Percentiles rank a stretch among this genome's conserved stretches.
These are phyloP conservation scores for Falcaria lacertinaria DNA, from an alignment of 2,888 invertebrate genomes.

Conservation along the genomic window DNA sequence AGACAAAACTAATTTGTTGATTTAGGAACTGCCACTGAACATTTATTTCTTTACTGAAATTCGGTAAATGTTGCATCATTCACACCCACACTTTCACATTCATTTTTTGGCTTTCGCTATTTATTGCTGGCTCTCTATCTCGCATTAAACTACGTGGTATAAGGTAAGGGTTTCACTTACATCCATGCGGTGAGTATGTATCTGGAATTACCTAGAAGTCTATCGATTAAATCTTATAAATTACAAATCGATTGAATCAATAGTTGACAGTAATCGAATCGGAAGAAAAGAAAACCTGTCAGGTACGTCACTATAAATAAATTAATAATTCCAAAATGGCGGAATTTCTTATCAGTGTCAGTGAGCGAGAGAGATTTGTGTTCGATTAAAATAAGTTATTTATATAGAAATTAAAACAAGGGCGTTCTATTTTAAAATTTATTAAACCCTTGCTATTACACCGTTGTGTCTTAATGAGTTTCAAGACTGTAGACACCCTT, in stretches of 20 bases:
- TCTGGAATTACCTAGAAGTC: too few species aligned
- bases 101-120: too few species aligned
- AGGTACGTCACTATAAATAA: neutral
- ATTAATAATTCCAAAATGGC: slow-evolving; percentile 34
- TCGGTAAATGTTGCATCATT: too few species aligned
- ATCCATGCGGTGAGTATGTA: too few species aligned
- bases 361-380: slow-evolving; percentile 11
- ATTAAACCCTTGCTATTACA: slow-evolving; percentile 16
- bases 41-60: too few species aligned
- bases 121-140: too few species aligned
- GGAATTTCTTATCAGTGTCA: slow-evolving; percentile 31
- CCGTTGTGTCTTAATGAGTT: slow-evolving; percentile 20
- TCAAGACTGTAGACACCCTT: neutral
- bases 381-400: slow-evolving; percentile 19
- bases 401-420: slow-evolving; percentile 24
- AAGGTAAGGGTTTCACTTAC: too few species aligned
- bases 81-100: too few species aligned
- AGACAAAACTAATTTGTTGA: too few species aligned
- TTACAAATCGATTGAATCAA: neutral
- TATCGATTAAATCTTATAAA: too few species aligned
- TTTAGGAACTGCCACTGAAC: too few species aligned
- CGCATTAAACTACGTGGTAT: too few species aligned
- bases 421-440: slow-evolving; percentile 18
- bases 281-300: slow-evolving; percentile 1
- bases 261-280: neutral